Conservation (phyloP, 1,140 invertebrate species). For the Diabrotica undecimpunctata region DNA sequence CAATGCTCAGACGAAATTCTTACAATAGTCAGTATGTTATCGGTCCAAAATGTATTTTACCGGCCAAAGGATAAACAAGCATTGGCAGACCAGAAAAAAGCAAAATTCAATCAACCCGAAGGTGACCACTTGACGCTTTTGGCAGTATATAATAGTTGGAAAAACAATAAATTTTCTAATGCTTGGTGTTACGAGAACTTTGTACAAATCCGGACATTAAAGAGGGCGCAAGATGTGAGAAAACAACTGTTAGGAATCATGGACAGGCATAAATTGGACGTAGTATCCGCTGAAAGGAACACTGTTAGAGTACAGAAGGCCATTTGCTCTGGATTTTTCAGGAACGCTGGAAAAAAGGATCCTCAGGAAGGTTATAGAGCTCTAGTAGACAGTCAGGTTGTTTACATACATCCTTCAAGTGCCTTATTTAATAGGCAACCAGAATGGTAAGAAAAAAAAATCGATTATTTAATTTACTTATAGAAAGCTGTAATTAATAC, state of each 20-base stretch:
- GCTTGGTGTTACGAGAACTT: constrained; percentile 99
- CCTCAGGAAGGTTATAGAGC: constrained; percentile 98
- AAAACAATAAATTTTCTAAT: constrained; percentile 98
- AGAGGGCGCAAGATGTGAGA: constrained; percentile 95
- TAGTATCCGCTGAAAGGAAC: constrained; percentile 94
- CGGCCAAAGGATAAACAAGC: constrained; percentile 95
- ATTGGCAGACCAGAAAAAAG: constrained; percentile 97
- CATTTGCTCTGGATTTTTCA: constrained; percentile 98
- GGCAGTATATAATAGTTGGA: constrained; percentile 99
- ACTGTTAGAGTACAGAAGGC: constrained; percentile 95
- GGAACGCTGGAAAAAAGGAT: constrained; percentile 98
- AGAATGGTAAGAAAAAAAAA: constrained; percentile 73
- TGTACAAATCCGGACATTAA: constrained; percentile 94
- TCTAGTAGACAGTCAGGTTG: constrained; percentile 95
- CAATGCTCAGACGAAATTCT: constrained; percentile 98
- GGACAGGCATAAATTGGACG: constrained; percentile 97
- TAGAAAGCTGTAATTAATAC: no score
- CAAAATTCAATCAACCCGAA: constrained; percentile 98
- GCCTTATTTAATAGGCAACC: constrained; percentile 97
- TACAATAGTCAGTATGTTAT: constrained; percentile 98
- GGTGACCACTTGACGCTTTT: constrained; percentile 96
- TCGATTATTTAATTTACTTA: neutral
- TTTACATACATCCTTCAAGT: constrained; percentile 98
- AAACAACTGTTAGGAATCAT: constrained; percentile 98
- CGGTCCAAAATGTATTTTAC: constrained; percentile 99